Evolutionary conservation across 2,797 vertebrate genomes (phyloP).

Genomic region (Alfaro cultratus): DNA sequence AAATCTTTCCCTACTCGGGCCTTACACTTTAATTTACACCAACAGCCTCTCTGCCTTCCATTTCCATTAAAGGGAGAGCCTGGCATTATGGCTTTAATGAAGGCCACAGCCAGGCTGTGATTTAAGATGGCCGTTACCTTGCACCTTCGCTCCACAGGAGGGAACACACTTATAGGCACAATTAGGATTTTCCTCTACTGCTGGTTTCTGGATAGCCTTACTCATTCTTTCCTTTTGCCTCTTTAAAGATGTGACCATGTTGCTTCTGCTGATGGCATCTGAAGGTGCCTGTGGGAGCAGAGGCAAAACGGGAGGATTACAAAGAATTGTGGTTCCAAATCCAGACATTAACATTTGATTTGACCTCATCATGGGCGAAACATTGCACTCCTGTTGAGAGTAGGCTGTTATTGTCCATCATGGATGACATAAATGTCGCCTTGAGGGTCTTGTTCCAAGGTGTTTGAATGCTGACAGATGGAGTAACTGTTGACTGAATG

Average conservation of each 20-base stretch:
- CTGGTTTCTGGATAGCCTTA: slow-evolving; percentile 60
- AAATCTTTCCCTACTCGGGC: slow-evolving; percentile 79
- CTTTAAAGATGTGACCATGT: slow-evolving; percentile 60
- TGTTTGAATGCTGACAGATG: slow-evolving; percentile 71
- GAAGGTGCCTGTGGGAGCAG: slow-evolving; percentile 52
- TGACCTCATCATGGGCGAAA: slow-evolving; percentile 64
- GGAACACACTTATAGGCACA: slow-evolving; percentile 79
- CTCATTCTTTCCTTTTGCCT: slow-evolving; percentile 59
- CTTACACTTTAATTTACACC: slow-evolving; percentile 83
- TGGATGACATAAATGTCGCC: slow-evolving; percentile 71
- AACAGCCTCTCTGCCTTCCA: slow-evolving; percentile 79
- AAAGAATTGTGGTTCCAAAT: slow-evolving; percentile 34
- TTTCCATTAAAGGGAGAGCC: slow-evolving; percentile 85
- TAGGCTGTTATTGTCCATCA: slow-evolving; percentile 65
- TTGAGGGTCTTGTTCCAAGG: slow-evolving; percentile 63
- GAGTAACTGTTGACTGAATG: slow-evolving; percentile 68
- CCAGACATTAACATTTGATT: slow-evolving; percentile 59
- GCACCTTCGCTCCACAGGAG: slow-evolving; percentile 72
- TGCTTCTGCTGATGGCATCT: slow-evolving; percentile 56
- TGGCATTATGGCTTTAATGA: slow-evolving; percentile 86
- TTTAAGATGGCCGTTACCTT: slow-evolving; percentile 80
- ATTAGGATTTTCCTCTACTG: slow-evolving; percentile 73
- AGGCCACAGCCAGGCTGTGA: slow-evolving; percentile 79
- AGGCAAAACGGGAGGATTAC: slow-evolving; percentile 30
- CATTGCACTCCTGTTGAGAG: slow-evolving; percentile 58